Evolutionary conservation across 2,113 vertebrate genomes (phyloP).

Genomic region (Cranoglanis bouderius): DNA sequence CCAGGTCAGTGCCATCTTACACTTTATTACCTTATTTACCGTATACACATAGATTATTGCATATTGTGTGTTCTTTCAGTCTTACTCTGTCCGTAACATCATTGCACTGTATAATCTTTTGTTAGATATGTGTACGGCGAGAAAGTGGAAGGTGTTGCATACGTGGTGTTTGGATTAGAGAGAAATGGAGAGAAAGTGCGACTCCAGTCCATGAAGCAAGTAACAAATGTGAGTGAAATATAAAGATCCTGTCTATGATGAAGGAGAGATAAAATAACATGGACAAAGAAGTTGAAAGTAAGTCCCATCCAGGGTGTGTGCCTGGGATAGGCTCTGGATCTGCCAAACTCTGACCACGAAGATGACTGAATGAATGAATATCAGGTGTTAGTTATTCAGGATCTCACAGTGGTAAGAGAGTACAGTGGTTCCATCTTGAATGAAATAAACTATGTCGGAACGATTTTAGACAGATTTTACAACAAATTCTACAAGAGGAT

Average conservation of each 20-base stretch:
- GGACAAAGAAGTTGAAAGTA: neutral
- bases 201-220: constrained; percentile 66
- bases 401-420: neutral
- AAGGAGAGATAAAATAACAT: neutral
- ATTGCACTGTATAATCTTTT: constrained; percentile 12
- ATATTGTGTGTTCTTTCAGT: neutral
- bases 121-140: constrained; percentile 71
- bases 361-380: neutral
- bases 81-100: neutral
- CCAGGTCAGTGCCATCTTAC: constrained; percentile 61
- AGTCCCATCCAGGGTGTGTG: neutral
- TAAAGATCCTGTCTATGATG: neutral
- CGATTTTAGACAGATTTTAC: neutral
- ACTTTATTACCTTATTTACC: neutral
- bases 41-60: neutral
- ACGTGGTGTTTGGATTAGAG: constrained; percentile 74
- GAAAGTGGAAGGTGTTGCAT: constrained; percentile 70
- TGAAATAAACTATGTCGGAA: neutral
- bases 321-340: neutral
- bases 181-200: constrained; percentile 66
- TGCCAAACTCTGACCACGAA: neutral
- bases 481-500: neutral
- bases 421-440: neutral
- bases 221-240: constrained; percentile 68
- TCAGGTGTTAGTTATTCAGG: neutral